Conservation (phyloP, 2,113 vertebrate species). For the Aegithalos caudatus region DNA sequence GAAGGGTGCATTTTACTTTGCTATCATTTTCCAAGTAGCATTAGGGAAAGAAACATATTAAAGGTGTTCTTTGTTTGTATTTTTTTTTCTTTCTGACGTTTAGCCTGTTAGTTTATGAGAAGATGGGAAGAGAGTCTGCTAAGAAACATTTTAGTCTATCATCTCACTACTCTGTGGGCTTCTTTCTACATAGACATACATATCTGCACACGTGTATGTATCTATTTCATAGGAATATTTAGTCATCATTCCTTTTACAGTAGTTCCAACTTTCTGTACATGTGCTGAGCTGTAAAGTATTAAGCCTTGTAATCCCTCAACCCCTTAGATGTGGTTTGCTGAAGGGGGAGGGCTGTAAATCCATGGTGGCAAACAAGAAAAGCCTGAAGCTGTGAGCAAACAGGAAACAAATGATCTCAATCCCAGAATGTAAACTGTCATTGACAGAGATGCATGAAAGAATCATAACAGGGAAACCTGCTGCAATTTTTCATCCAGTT, state of each 20-base stretch:
- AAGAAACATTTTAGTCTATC: background rate
- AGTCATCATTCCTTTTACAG: conserved; percentile 73
- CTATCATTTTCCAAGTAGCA: background rate
- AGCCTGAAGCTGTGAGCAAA: conserved; percentile 88
- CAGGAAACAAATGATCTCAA: conserved; percentile 89
- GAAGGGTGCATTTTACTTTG: background rate
- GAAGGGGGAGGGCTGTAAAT: conserved; percentile 80
- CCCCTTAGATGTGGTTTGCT: conserved; percentile 87
- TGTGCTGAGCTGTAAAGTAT: conserved; percentile 73
- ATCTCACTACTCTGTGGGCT: background rate
- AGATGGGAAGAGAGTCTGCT: background rate
- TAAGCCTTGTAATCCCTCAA: conserved; percentile 88
- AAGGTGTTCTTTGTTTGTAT: background rate
- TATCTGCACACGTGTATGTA: background rate
- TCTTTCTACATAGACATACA: background rate
- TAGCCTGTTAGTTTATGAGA: background rate
- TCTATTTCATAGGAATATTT: conserved; percentile 50
- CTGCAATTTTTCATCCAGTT: conserved; percentile 69
- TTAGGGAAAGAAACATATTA: background rate
- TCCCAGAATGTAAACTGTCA: conserved; percentile 73
- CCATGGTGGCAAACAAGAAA: conserved; percentile 78
- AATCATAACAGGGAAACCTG: conserved; percentile 61
- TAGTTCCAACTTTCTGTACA: conserved; percentile 72
- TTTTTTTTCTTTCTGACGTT: background rate
- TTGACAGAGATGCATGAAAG: conserved; percentile 75